These are phyloP conservation scores for Phasianus colchicus DNA, from an alignment of 2,113 vertebrate species.

Conservation along the genomic window DNA sequence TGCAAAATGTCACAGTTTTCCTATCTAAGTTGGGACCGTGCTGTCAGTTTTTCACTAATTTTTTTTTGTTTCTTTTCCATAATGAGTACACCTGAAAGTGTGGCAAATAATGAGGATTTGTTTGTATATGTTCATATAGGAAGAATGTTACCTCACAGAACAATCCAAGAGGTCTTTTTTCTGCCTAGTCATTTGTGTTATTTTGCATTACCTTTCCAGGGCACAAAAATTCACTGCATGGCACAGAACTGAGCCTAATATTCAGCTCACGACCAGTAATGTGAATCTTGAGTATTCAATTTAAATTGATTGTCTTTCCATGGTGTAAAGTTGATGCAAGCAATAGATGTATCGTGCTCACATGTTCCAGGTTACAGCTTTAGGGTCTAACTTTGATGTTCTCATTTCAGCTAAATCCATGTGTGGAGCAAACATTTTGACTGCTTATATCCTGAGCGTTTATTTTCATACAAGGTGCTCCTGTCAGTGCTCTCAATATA, in stretches of 20 bases:
- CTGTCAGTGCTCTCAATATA: neutral
- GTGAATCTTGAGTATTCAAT: neutral
- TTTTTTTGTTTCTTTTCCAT: neutral
- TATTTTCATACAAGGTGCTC: neutral
- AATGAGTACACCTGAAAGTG: neutral
- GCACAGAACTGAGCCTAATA: neutral
- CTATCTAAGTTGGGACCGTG: neutral
- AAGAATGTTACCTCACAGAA: neutral
- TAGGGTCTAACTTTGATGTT: neutral
- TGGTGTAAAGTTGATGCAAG: neutral
- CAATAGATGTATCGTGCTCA: accelerated
- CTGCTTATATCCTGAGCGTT: neutral
- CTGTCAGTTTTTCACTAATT: neutral
- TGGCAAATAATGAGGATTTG: neutral
- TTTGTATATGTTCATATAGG: neutral
- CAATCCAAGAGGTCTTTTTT: neutral
- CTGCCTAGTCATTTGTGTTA: neutral
- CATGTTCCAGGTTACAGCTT: neutral
- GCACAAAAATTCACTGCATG: neutral
- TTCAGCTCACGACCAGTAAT: neutral
- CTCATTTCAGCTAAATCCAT: neutral
- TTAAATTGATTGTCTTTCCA: neutral
- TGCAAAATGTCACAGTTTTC: neutral
- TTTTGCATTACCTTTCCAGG: neutral
- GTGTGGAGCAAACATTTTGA: neutral